Evolutionary conservation across 2,797 vertebrate species (phyloP).

Genomic region (Diceros bicornis): DNA sequence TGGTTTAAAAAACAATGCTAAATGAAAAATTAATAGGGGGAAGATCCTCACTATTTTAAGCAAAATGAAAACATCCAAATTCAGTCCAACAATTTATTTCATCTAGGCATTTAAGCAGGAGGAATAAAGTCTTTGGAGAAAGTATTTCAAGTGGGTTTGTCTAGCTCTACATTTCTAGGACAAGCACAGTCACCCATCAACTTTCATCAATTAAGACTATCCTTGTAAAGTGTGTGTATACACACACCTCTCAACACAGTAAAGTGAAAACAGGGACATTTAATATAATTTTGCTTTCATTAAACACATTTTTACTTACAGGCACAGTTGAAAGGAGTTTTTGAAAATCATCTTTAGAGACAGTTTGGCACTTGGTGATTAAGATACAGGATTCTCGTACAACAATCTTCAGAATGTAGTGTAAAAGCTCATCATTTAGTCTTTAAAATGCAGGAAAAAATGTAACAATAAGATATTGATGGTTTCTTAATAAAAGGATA

Average conservation of each 20-base stretch:
- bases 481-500: slow-evolving; percentile 51
- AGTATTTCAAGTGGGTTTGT: background rate
- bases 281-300: slow-evolving; percentile 60
- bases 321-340: slow-evolving; percentile 99
- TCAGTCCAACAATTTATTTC: background rate
- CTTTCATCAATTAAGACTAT: background rate
- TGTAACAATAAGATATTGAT: slow-evolving; percentile 67
- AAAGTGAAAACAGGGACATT: slow-evolving; percentile 62
- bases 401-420: slow-evolving; percentile 99
- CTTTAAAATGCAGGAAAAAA: slow-evolving; percentile 90
- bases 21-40: background rate
- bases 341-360: slow-evolving; percentile 98
- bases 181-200: background rate
- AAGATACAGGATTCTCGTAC: slow-evolving; percentile 98
- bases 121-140: background rate
- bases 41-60: slow-evolving; percentile 7
- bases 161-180: background rate
- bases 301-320: slow-evolving; percentile 92
- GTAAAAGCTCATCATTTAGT: slow-evolving; percentile 97
- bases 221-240: background rate
- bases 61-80: slow-evolving; percentile 27
- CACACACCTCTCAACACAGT: background rate
- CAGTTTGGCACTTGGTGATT: slow-evolving; percentile 99
- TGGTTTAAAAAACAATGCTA: slow-evolving; percentile 53
- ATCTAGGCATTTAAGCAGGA: background rate